Percentiles rank a stretch among this genome's conserved stretches.
Conservation (phyloP, 2,888 invertebrate species). For the Tenthredo scrophulariae region DNA sequence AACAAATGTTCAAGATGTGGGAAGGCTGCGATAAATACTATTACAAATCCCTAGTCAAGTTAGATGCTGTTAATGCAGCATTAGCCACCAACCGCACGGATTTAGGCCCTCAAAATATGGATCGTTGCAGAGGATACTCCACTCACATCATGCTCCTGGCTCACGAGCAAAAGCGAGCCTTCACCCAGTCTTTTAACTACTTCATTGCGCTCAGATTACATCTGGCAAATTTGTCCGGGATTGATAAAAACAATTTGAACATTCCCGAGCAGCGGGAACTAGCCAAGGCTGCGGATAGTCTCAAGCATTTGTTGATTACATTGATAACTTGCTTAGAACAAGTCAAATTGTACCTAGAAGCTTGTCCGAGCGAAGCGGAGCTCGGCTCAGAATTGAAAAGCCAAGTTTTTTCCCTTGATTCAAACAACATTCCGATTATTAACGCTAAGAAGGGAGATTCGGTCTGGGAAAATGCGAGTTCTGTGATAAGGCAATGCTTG, state of each 20-base stretch:
- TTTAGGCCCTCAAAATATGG: slow-evolving; percentile 89
- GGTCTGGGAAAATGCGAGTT: slow-evolving; percentile 65
- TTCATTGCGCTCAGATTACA: slow-evolving; percentile 66
- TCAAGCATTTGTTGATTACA: slow-evolving; percentile 80
- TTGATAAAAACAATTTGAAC: slow-evolving; percentile 73
- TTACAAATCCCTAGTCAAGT: slow-evolving; percentile 85
- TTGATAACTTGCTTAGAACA: slow-evolving; percentile 83
- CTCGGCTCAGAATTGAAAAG: slow-evolving; percentile 64
- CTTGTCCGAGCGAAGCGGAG: slow-evolving; percentile 79
- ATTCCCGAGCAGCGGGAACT: slow-evolving; percentile 75
- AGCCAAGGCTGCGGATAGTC: slow-evolving; percentile 75
- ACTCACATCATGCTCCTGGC: slow-evolving; percentile 87
- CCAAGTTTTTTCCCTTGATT: slow-evolving; percentile 64
- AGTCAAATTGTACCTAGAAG: slow-evolving; percentile 83
- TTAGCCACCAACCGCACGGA: slow-evolving; percentile 87
- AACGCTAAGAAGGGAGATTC: slow-evolving; percentile 67
- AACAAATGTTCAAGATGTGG: slow-evolving; percentile 83
- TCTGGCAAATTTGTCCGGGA: slow-evolving; percentile 65
- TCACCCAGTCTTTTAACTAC: slow-evolving; percentile 80
- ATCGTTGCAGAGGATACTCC: slow-evolving; percentile 92
- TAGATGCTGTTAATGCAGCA: slow-evolving; percentile 83
- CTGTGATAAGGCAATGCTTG: slow-evolving; percentile 64
- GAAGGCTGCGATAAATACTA: slow-evolving; percentile 88
- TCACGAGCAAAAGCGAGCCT: slow-evolving; percentile 83
- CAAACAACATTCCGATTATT: slow-evolving; percentile 63